phyloP scores from a whole-genome alignment of 2,888 invertebrate species.

The Nephrotoma appendiculata region DNA sequence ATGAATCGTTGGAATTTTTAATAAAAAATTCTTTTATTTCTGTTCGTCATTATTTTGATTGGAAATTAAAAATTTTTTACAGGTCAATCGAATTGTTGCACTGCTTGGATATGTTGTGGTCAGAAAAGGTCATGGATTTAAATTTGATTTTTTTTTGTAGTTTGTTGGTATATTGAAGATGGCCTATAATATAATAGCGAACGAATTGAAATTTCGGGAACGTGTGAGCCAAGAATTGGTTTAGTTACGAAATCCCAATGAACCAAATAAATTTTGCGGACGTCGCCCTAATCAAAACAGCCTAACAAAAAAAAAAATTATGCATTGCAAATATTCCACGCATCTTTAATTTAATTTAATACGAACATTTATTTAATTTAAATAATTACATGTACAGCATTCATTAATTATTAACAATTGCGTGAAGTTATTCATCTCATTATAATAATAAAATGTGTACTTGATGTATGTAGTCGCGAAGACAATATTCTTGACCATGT shows the following conservation, averaged over 20 bases:
- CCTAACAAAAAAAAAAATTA: neutral
- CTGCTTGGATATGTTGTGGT: neutral
- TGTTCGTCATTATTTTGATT: neutral
- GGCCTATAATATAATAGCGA: too few species aligned
- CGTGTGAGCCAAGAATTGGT: too few species aligned
- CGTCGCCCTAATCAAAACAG: neutral
- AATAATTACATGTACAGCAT: neutral
- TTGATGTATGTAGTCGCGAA: neutral
- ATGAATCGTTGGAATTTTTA: neutral
- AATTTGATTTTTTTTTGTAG: too few species aligned
- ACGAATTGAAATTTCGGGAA: too few species aligned
- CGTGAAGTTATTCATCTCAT: neutral
- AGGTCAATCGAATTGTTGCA: neutral
- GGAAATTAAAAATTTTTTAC: neutral
- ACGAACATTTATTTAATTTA: neutral
- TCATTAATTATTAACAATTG: neutral
- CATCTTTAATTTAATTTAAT: neutral
- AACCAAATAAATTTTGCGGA: too few species aligned
- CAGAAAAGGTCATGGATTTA: neutral
- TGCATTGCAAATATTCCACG: neutral
- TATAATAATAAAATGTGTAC: neutral
- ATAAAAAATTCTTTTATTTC: neutral
- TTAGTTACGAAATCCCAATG: too few species aligned
- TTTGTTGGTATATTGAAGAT: too few species aligned
- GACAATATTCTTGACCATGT: neutral